These are phyloP conservation scores for Resseliella maxima DNA, from an alignment of 2,888 invertebrate genomes.

Conservation along the genomic window DNA sequence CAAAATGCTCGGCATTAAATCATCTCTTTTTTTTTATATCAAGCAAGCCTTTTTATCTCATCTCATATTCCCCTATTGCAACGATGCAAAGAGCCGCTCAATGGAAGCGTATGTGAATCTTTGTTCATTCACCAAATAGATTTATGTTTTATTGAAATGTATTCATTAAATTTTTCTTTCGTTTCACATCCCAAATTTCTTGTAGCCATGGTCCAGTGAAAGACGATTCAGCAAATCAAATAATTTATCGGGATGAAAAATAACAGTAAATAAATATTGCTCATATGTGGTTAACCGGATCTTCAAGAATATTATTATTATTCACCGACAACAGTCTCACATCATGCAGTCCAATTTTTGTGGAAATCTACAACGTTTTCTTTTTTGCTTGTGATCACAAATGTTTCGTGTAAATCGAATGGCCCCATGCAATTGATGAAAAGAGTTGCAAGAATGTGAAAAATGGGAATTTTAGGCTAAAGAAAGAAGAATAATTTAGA, in stretches of 20 bases:
- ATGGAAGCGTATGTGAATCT: not conserved
- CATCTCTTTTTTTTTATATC: not conserved
- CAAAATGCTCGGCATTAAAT: constrained; percentile 31
- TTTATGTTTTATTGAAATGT: constrained; percentile 36
- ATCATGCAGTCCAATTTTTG: not conserved
- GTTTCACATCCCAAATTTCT: not conserved
- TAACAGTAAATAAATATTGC: constrained; percentile 51
- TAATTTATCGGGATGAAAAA: constrained; percentile 7
- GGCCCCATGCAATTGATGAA: not conserved
- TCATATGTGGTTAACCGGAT: constrained; percentile 51
- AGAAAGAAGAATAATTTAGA: not conserved
- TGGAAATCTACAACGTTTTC: not conserved
- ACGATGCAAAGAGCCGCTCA: not conserved
- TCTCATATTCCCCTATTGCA: not conserved
- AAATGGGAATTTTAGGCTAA: not conserved
- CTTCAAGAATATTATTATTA: constrained; percentile 34
- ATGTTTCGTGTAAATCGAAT: not conserved
- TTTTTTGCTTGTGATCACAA: constrained; percentile 22
- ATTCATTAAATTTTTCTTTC: constrained; percentile 1
- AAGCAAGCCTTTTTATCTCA: not conserved
- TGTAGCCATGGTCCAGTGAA: not conserved
- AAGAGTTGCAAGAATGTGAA: constrained; percentile 49
- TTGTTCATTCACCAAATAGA: constrained; percentile 18
- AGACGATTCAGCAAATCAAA: not conserved
- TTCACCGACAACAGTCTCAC: not conserved